Base-by-base conservation (phyloP, 2,113 vertebrate species). In the Hyla sarda region DNA sequence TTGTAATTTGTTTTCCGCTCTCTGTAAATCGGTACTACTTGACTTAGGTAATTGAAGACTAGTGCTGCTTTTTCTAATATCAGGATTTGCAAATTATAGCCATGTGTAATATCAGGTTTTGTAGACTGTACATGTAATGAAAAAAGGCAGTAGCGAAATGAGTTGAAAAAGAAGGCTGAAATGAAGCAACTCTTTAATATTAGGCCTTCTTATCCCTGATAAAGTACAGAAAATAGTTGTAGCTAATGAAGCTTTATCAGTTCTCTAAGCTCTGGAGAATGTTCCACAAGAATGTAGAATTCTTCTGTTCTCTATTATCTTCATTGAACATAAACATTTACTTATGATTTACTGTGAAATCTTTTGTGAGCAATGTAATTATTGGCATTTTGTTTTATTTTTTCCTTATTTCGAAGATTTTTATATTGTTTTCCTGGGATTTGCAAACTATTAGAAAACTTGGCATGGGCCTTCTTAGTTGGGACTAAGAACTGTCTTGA, bases 261-360 rank as follows among this genome's bases (percentile, higher is more conserved):
- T 17, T 21, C n/a, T 47, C 10, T 11, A 14, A 32, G 72, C 72
- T 47, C 72, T 25, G 41, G 41, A 74, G 28, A 47, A 74, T 74
- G 41, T 47, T 9, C 71, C 41, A 28, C 23, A 50, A 13, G 73
- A 75, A 47, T 48, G 45, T 75, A 48, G n/a, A 25, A 48, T 75
- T 45, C 5, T 75, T 75, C n/a, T n/a, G n/a, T 28, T 48, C 73
- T 6, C 45, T 9, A 12, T 75, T 25, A 75, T 75, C 41, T 50
- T 48, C 73, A 45, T 25, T 48, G 5, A 75, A n/a, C 13, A 25
- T 75, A 75, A 75, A 75, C 73, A 75, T 75, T 75, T 25, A 50
- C 73, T 50, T 75, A 50, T 47, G 45, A 75, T 75, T 75, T 75
- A 48, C 41, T 75, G 13, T 7, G 17, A 5, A 75, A 11, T 75